A percentile compares a stretch with the other conserved stretches of the same genome.
Evolutionary conservation across 1,140 invertebrate genomes (phyloP).

Genomic region (Leguminivora glycinivorella): DNA sequence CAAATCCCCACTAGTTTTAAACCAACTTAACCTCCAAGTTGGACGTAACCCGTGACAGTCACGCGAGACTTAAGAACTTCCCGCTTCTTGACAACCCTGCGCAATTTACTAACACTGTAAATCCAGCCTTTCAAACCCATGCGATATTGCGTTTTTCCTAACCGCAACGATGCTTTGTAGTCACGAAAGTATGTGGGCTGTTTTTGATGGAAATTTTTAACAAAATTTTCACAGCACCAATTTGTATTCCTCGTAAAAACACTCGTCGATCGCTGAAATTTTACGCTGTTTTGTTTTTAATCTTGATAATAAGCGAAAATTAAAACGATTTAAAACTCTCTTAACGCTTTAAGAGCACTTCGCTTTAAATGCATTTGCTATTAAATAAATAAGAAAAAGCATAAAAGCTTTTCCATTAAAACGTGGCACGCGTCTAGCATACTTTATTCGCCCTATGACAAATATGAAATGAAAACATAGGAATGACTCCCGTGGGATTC

Average conservation of each 20-base stretch:
- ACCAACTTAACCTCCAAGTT: constrained; percentile 21
- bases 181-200: constrained; percentile 49
- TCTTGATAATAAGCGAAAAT: constrained; percentile 1
- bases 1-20: constrained; percentile 21
- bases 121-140: constrained; percentile 75
- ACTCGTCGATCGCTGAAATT: background rate
- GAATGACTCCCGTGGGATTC: constrained; percentile 55
- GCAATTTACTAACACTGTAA: constrained; percentile 76
- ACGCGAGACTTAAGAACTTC: constrained; percentile 58
- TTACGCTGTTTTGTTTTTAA: background rate
- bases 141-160: constrained; percentile 77
- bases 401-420: constrained; percentile 17
- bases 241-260: constrained; percentile 10
- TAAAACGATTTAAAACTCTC: background rate
- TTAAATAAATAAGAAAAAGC: constrained; percentile 10
- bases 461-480: constrained; percentile 44
- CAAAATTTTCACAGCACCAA: constrained; percentile 2
- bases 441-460: constrained; percentile 20
- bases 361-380: constrained; percentile 6
- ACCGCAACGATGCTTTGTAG: constrained; percentile 61
- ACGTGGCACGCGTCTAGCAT: background rate
- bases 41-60: constrained; percentile 24
- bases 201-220: constrained; percentile 26
- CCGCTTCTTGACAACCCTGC: constrained; percentile 63
- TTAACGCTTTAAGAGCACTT: constrained; percentile 5